Percentiles rank a stretch among this genome's conserved stretches.
These are phyloP conservation scores for Calephelis perditalis DNA, from an alignment of 2,888 invertebrate species.

Conservation along the genomic window DNA sequence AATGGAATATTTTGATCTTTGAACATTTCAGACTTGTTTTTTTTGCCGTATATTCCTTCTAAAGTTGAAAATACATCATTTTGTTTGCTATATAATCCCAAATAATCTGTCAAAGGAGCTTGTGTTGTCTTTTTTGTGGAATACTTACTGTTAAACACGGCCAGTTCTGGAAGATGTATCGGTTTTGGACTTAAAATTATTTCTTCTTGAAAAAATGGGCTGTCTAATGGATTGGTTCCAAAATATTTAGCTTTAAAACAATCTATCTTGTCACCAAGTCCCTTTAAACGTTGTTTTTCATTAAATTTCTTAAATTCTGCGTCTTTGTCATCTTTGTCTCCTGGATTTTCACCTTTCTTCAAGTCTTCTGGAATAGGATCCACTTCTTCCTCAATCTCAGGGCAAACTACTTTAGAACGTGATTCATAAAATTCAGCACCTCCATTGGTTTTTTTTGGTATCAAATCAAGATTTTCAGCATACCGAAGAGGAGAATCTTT, in stretches of 20 bases:
- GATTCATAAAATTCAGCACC: constrained; percentile 86
- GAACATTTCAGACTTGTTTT: neutral
- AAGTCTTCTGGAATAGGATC: constrained; percentile 76
- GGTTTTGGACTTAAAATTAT: constrained; percentile 68
- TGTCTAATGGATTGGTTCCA: constrained; percentile 85
- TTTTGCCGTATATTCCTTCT: constrained; percentile 19
- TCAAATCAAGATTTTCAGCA: constrained; percentile 79
- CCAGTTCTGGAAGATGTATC: constrained; percentile 41
- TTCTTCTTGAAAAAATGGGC: constrained; percentile 83
- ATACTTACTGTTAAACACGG: constrained; percentile 32
- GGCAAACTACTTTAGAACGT: constrained; percentile 67
- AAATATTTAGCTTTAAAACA: constrained; percentile 87
- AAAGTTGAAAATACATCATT: constrained; percentile 20
- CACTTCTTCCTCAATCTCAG: constrained; percentile 73
- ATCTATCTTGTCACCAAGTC: constrained; percentile 85
- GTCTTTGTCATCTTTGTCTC: constrained; percentile 31
- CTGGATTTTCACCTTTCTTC: constrained; percentile 49
- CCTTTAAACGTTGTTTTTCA: constrained; percentile 73
- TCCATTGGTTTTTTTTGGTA: constrained; percentile 81
- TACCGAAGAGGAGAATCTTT: constrained; percentile 82
- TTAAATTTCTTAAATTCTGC: constrained; percentile 45
- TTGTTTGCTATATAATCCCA: neutral
- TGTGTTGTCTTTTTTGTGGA: neutral
- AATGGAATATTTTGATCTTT: neutral
- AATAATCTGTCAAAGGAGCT: neutral